Percentiles rank a stretch among this genome's conserved stretches.
Conservation (phyloP, 2,113 vertebrate genomes). For the Megaptera novaeangliae region DNA sequence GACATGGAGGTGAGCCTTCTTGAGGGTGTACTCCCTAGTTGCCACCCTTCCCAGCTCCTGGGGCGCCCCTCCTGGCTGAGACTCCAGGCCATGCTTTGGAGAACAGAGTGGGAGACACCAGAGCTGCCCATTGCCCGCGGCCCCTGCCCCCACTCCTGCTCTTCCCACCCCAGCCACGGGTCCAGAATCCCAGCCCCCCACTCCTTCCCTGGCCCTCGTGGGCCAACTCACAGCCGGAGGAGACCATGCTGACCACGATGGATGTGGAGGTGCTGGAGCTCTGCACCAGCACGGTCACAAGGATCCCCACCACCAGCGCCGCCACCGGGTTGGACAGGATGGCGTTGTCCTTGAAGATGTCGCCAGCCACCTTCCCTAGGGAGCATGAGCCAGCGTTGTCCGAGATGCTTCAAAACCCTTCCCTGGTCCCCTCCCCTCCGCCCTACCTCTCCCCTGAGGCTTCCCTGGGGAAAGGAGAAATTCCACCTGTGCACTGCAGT, state of each 20-base stretch:
- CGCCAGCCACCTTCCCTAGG: conserved; percentile 92
- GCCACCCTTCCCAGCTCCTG: neutral
- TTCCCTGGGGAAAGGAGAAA: neutral
- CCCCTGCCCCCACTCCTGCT: neutral
- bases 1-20: neutral
- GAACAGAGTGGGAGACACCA: neutral
- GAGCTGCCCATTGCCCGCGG: neutral
- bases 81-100: neutral
- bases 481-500: neutral
- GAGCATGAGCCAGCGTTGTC: neutral
- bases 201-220: neutral
- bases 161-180: no score
- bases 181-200: no score
- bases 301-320: conserved; percentile 91
- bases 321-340: conserved; percentile 94
- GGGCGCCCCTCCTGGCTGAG: neutral
- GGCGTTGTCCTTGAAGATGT: conserved; percentile 91
- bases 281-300: conserved; percentile 93
- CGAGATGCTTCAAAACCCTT: neutral
- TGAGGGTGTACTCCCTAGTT: neutral
- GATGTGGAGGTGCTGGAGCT: conserved; percentile 96
- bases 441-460: conserved; percentile 79
- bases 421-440: neutral
- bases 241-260: conserved; percentile 95
- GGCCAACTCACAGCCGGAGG: conserved; percentile 89